Conservation (phyloP, 2,888 invertebrate genomes). For the Melolontha melolontha region DNA sequence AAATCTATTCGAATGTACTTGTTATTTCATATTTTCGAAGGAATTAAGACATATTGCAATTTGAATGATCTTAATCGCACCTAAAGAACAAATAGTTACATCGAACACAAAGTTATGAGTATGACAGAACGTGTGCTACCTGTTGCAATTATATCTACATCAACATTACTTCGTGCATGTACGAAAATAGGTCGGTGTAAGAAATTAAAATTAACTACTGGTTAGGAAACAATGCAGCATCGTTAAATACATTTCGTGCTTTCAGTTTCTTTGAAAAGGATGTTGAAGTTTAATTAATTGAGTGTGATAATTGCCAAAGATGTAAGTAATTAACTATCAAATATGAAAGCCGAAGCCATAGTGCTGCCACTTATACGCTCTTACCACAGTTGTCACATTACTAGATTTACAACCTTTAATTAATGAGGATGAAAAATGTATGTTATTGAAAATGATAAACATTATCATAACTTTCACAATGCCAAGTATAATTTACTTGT, state of each 20-base stretch:
- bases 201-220: constrained; percentile 23
- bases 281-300: constrained; percentile 26
- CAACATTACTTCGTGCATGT: constrained; percentile 16
- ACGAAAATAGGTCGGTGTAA: constrained; percentile 26
- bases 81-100: constrained; percentile 21
- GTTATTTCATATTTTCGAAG: too few species aligned
- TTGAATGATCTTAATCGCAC: constrained; percentile 11
- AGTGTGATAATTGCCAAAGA: constrained; percentile 13
- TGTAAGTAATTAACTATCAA: constrained; percentile 14
- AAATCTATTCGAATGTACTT: too few species aligned
- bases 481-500: too few species aligned
- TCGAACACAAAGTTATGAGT: constrained; percentile 26
- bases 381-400: too few species aligned
- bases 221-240: constrained; percentile 21
- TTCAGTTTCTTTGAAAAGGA: constrained; percentile 12
- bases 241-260: constrained; percentile 24
- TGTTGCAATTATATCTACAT: constrained; percentile 6
- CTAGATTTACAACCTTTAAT: too few species aligned
- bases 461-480: too few species aligned
- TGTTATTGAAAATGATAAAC: too few species aligned
- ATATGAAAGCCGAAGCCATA: not conserved
- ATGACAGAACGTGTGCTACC: constrained; percentile 21
- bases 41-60: not conserved
- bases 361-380: too few species aligned
- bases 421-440: too few species aligned